A percentile compares a stretch with the other conserved stretches of the same genome.
Evolutionary conservation across 92 coral and sea anemone genomes (phyloP).

Genomic region (Epizoanthus ramosus): DNA sequence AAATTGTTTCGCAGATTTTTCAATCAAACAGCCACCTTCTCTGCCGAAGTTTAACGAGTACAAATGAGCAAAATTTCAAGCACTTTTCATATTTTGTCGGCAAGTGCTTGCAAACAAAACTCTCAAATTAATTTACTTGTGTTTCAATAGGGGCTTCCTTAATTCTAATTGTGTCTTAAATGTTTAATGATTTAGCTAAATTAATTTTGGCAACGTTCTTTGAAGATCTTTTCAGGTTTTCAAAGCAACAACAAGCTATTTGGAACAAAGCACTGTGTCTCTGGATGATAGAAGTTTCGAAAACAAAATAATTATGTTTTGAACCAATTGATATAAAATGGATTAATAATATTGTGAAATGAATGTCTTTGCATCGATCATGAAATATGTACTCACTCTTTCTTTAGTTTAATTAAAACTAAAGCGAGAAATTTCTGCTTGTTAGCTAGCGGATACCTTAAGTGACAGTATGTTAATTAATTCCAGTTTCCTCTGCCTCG

Average conservation of each 20-base stretch:
- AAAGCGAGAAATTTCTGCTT: conserved; percentile 26
- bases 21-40: background rate
- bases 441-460: conserved; percentile 26
- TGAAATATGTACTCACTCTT: conserved; percentile 23
- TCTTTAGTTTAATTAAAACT: conserved; percentile 37
- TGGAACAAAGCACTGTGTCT: conserved; percentile 10
- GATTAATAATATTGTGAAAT: background rate
- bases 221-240: conserved; percentile 21
- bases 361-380: background rate
- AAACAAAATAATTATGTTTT: conserved; percentile 32
- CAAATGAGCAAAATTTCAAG: conserved; percentile 4
- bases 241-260: background rate
- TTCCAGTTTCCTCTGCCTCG: background rate
- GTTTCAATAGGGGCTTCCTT: conserved; percentile 41
- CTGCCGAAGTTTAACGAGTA: background rate
- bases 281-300: conserved; percentile 14
- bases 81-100: conserved; percentile 33
- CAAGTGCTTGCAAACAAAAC: conserved; percentile 39
- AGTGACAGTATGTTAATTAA: conserved; percentile 1
- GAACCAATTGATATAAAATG: conserved; percentile 11
- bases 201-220: conserved; percentile 41
- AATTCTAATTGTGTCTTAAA: conserved; percentile 43
- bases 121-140: conserved; percentile 43
- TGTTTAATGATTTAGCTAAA: conserved; percentile 41
- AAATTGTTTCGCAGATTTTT: background rate